Evolutionary conservation across 2,113 vertebrate species (phyloP).

Genomic region (Lampris megalopsis): DNA sequence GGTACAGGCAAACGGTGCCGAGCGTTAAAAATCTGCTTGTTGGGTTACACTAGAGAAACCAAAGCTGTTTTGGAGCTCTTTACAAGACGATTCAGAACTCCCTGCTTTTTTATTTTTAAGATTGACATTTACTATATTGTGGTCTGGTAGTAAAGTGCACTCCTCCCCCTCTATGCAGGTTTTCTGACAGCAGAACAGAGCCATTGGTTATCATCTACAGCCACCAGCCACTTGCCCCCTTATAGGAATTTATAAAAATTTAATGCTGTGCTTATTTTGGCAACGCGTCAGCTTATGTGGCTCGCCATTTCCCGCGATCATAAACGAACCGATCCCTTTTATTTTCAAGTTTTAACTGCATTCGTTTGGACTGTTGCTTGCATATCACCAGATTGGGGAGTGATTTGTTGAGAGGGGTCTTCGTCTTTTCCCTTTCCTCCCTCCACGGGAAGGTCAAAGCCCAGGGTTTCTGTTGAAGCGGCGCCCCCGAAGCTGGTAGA

Average conservation of each 20-base stretch:
- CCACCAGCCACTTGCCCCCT: no score
- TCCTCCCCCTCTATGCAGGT: slow-evolving; percentile 35
- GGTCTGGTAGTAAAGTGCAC: slow-evolving; percentile 40
- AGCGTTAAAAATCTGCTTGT: not conserved
- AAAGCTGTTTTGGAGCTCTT: slow-evolving; percentile 30
- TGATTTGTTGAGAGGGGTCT: not conserved
- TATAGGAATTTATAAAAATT: no score
- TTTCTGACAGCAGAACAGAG: slow-evolving; percentile 27
- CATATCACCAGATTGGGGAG: no score
- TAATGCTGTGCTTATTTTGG: no score
- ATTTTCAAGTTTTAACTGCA: no score
- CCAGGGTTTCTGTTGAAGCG: not conserved
- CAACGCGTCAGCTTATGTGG: no score
- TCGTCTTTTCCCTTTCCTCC: no score
- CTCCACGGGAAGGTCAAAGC: not conserved
- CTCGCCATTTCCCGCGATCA: no score
- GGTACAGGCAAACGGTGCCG: not conserved
- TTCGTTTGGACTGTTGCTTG: no score
- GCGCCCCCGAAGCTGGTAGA: not conserved
- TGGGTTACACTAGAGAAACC: slow-evolving; percentile 7
- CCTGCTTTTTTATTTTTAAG: slow-evolving; percentile 56
- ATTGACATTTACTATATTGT: slow-evolving; percentile 50
- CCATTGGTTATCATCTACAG: slow-evolving; percentile 10
- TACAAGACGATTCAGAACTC: slow-evolving; percentile 25
- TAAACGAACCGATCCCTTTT: no score